A percentile compares a stretch with the other conserved stretches of the same genome.
Evolutionary conservation across 2,797 vertebrate species (phyloP).

Genomic region (Balearica regulorum): DNA sequence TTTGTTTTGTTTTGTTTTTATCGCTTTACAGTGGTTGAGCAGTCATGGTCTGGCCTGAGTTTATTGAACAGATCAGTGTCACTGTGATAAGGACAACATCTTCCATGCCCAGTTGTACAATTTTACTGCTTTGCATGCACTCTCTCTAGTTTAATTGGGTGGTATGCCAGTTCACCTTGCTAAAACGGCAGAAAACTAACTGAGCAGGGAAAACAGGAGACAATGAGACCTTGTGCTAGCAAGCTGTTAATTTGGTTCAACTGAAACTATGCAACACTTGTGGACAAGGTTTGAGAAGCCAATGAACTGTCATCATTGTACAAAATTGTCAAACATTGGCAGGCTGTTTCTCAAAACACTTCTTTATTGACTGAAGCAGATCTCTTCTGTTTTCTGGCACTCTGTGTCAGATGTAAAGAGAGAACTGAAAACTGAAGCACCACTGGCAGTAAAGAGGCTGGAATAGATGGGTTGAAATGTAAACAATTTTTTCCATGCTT

Average conservation of each 20-base stretch:
- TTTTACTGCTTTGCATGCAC: not conserved
- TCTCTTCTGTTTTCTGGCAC: not conserved
- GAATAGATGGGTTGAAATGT: not conserved
- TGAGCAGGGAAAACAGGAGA: not conserved
- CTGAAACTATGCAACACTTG: not conserved
- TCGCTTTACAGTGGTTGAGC: not conserved
- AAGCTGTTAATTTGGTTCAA: slow-evolving; percentile 13
- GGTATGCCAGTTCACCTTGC: not conserved
- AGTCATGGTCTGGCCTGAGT: not conserved
- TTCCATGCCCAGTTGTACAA: not conserved
- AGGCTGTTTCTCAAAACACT: not conserved
- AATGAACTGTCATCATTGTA: not conserved
- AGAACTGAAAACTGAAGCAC: not conserved
- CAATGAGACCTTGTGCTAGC: not conserved
- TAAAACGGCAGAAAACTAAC: slow-evolving; percentile 7
- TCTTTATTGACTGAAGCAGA: not conserved
- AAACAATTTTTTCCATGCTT: not conserved
- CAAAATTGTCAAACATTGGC: not conserved
- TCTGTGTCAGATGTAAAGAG: not conserved
- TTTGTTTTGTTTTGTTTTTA: not conserved
- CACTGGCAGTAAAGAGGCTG: not conserved
- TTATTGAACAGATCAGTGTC: not conserved
- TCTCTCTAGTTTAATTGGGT: not conserved
- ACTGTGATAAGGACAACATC: not conserved
- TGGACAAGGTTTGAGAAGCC: slow-evolving; percentile 18